These are phyloP conservation scores for Neogale vison DNA, from an alignment of 2,113 vertebrate species.

Conservation along the genomic window DNA sequence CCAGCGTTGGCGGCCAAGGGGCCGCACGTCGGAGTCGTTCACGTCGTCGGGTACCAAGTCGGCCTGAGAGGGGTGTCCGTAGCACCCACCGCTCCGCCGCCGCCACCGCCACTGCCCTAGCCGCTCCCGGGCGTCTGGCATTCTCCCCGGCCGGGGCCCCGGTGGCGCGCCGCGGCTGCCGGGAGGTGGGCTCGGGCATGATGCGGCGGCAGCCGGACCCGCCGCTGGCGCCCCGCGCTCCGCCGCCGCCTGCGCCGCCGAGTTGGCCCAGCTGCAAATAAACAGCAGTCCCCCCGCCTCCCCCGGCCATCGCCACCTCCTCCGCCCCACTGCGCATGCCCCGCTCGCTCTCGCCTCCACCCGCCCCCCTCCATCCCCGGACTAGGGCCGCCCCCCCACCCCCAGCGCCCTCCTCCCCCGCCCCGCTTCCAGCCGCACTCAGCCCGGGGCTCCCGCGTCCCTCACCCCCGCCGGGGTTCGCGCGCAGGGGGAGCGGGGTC, in stretches of 20 bases:
- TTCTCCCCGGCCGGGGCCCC: slow-evolving; percentile 46
- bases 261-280: slow-evolving; percentile 80
- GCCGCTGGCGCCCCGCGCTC: slow-evolving; percentile 66
- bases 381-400: not conserved
- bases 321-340: slow-evolving; percentile 71
- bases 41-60: slow-evolving; percentile 98
- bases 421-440: not conserved
- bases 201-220: slow-evolving; percentile 89
- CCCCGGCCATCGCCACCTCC: slow-evolving; percentile 73
- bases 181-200: slow-evolving; percentile 74
- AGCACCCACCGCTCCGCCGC: slow-evolving; percentile 89
- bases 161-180: slow-evolving; percentile 55
- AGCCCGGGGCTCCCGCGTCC: not conserved
- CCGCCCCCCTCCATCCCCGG: not conserved
- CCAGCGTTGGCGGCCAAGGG: slow-evolving; percentile 84
- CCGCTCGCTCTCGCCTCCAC: not conserved
- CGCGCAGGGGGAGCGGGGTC: not conserved
- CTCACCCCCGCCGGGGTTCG: not conserved
- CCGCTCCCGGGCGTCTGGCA: slow-evolving; percentile 47
- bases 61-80: slow-evolving; percentile 90
- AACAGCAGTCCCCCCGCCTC: slow-evolving; percentile 78
- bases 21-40: slow-evolving; percentile 94
- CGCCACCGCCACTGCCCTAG: slow-evolving; percentile 8
- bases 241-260: slow-evolving; percentile 64
- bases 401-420: not conserved